Conservation (phyloP, 2,888 invertebrate genomes). For the Zaprionus bogoriensis region DNA sequence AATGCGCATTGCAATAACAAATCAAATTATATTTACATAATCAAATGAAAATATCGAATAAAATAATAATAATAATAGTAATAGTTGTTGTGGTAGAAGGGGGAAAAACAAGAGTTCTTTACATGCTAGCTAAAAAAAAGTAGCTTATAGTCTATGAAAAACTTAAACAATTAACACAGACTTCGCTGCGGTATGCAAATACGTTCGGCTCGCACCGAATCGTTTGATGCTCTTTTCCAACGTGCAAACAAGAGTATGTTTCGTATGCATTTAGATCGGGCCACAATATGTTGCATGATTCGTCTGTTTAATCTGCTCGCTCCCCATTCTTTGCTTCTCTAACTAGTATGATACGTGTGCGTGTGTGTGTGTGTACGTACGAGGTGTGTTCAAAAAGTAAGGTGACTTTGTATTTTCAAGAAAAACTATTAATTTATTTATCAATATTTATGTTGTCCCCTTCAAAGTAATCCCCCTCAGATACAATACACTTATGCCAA, state of each 20-base stretch:
- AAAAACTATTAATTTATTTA: too few species aligned
- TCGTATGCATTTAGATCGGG: too few species aligned
- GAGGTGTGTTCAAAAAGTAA: too few species aligned
- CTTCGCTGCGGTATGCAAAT: slow-evolving; percentile 8
- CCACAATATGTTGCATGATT: too few species aligned
- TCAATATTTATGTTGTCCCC: too few species aligned
- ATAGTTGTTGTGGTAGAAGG: not conserved
- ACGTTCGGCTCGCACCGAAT: slow-evolving; percentile 47
- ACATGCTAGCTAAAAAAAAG: not conserved
- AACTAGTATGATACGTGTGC: too few species aligned
- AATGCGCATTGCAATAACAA: slow-evolving; percentile 62
- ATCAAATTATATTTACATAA: slow-evolving; percentile 72
- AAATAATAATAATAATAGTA: slow-evolving; percentile 6
- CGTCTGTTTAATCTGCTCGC: too few species aligned
- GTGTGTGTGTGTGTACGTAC: too few species aligned
- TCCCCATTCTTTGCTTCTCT: too few species aligned
- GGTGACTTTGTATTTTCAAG: too few species aligned
- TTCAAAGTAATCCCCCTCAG: too few species aligned
- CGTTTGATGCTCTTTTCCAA: slow-evolving; percentile 47
- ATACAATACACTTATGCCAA: too few species aligned
- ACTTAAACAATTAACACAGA: slow-evolving; percentile 16
- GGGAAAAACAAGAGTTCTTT: not conserved
- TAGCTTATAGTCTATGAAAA: slow-evolving; percentile 12
- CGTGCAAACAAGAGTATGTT: not conserved
- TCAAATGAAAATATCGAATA: slow-evolving; percentile 39